A percentile compares a stretch with the other conserved stretches of the same genome.
Conservation (phyloP, 2,888 invertebrate genomes). For the Tyria jacobaeae region DNA sequence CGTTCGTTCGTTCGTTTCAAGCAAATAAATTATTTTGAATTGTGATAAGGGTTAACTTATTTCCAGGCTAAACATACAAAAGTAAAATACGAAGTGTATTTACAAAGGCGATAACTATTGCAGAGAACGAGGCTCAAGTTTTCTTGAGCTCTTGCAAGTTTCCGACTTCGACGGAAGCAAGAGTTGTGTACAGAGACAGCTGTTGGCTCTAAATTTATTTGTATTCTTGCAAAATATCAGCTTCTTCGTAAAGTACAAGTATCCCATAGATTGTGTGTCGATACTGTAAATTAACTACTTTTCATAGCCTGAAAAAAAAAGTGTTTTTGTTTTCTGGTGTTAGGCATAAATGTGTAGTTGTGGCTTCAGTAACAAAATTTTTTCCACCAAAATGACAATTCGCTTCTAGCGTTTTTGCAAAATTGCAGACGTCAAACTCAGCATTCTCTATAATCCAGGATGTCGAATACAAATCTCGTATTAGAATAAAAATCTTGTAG, state of each 20-base stretch:
- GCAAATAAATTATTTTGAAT: background rate
- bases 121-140: conserved; percentile 12
- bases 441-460: background rate
- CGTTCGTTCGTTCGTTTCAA: background rate
- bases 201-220: background rate
- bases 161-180: conserved; percentile 5
- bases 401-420: too few species aligned
- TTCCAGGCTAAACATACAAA: background rate
- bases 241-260: background rate
- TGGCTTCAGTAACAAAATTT: background rate
- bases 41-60: background rate
- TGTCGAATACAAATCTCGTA: too few species aligned
- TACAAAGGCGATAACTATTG: conserved; percentile 17
- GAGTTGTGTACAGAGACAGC: conserved; percentile 11
- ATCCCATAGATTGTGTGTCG: background rate
- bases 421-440: too few species aligned
- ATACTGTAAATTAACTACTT: background rate
- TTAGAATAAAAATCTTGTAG: too few species aligned
- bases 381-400: background rate
- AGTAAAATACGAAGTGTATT: conserved; percentile 12
- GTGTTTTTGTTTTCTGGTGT: too few species aligned
- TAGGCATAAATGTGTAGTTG: too few species aligned
- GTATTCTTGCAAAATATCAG: background rate
- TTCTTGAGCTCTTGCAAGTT: conserved; percentile 13
- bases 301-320: background rate